Conservation (phyloP, 2,888 invertebrate genomes). For the Acanthopleura granulata region DNA sequence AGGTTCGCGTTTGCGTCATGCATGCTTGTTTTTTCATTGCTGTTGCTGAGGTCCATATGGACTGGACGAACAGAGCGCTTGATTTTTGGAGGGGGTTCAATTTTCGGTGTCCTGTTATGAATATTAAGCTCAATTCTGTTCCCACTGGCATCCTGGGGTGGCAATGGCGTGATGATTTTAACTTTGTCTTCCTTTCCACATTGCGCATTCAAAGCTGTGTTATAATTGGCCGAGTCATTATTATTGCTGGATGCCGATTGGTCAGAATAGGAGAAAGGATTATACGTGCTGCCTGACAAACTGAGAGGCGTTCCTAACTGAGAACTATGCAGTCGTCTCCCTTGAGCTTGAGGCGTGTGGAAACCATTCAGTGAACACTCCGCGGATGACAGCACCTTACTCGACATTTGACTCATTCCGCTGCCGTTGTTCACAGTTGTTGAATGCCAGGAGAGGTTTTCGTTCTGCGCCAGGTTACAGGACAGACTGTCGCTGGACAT, state of each 20-base stretch:
- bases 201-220: neutral
- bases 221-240: neutral
- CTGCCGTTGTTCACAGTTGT: conserved; percentile 11
- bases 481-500: conserved; percentile 65
- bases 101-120: conserved; percentile 41
- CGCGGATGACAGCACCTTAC: neutral
- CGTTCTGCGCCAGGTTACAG: conserved; percentile 38
- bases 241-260: conserved; percentile 23
- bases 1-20: conserved; percentile 33
- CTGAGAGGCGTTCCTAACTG: neutral
- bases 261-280: conserved; percentile 5
- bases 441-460: conserved; percentile 46
- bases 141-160: conserved; percentile 38
- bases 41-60: conserved; percentile 1
- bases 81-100: conserved; percentile 58
- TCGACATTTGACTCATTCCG: neutral
- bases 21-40: conserved; percentile 20
- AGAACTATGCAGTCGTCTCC: neutral
- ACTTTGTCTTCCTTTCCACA: conserved; percentile 18
- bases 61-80: conserved; percentile 20
- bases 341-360: neutral
- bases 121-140: conserved; percentile 43
- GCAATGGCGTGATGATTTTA: conserved; percentile 41
- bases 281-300: neutral
- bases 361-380: neutral